phyloP scores from a whole-genome alignment of 2,888 invertebrate species.

The Lottia gigantea region DNA sequence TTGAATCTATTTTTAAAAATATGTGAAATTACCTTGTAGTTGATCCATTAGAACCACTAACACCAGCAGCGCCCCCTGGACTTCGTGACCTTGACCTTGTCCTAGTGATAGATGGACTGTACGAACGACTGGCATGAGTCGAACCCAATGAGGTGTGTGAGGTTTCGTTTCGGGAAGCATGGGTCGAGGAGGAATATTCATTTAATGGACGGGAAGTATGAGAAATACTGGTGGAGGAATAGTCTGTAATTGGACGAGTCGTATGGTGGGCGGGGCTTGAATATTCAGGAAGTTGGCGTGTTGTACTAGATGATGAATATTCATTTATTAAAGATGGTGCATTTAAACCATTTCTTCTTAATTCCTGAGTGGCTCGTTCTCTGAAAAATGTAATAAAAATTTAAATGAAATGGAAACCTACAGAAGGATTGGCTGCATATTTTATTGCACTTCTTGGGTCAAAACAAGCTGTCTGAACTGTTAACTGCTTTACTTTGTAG shows the following conservation, averaged over 20 bases:
- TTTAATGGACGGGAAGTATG: slow-evolving; percentile 8
- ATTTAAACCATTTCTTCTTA: slow-evolving; percentile 59
- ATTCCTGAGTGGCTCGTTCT: slow-evolving; percentile 66
- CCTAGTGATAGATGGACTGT: slow-evolving; percentile 32
- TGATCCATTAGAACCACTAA: too few species aligned
- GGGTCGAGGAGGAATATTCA: slow-evolving; percentile 31
- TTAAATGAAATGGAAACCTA: background rate
- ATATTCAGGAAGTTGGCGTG: background rate
- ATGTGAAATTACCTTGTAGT: too few species aligned
- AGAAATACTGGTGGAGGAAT: slow-evolving; percentile 20
- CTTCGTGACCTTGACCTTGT: slow-evolving; percentile 35
- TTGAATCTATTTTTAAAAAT: too few species aligned
- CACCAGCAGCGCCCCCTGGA: slow-evolving; percentile 11
- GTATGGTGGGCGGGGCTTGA: too few species aligned
- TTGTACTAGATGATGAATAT: slow-evolving; percentile 38
- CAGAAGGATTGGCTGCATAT: too few species aligned
- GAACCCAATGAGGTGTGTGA: background rate
- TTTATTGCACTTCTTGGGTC: too few species aligned
- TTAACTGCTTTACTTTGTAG: too few species aligned
- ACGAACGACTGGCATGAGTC: slow-evolving; percentile 19
- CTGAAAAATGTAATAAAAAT: slow-evolving; percentile 38
- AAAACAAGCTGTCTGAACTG: too few species aligned
- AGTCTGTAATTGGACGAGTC: slow-evolving; percentile 12
- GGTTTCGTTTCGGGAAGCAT: slow-evolving; percentile 16
- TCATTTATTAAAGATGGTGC: slow-evolving; percentile 52